Conservation (phyloP, 2,888 invertebrate genomes). For the Callosobruchus maculatus region DNA sequence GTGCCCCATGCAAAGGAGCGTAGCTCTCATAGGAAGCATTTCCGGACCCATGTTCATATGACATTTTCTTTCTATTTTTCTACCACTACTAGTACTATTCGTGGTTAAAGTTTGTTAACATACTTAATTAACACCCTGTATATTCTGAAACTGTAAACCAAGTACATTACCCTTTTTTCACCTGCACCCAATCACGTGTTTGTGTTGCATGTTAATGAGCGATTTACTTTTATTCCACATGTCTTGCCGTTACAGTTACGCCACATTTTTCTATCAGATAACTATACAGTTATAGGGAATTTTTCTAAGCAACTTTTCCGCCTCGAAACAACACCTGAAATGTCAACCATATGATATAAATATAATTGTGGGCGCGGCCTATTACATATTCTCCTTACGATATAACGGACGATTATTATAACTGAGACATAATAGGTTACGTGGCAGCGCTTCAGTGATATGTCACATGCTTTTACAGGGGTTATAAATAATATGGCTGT, state of each 20-base stretch:
- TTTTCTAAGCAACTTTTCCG: not conserved
- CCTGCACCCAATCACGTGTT: not conserved
- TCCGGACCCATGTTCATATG: too few species aligned
- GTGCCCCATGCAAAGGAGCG: too few species aligned
- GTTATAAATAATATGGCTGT: too few species aligned
- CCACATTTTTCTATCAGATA: not conserved
- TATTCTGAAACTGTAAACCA: too few species aligned
- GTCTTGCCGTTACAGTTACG: not conserved
- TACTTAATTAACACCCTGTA: too few species aligned
- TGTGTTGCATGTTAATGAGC: not conserved
- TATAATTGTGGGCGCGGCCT: not conserved
- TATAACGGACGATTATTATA: not conserved
- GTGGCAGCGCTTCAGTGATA: not conserved
- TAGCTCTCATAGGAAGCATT: too few species aligned
- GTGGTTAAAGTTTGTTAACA: too few species aligned
- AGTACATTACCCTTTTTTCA: not conserved
- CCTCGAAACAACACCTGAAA: not conserved
- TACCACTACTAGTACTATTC: too few species aligned
- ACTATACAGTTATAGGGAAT: not conserved
- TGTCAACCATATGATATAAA: not conserved
- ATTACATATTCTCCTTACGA: not conserved
- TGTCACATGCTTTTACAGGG: not conserved
- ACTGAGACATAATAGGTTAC: not conserved
- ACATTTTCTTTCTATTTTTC: too few species aligned
- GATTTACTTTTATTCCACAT: not conserved